Evolutionary conservation across 1,140 invertebrate species (phyloP).

Genomic region (Leptinotarsa defecta): DNA sequence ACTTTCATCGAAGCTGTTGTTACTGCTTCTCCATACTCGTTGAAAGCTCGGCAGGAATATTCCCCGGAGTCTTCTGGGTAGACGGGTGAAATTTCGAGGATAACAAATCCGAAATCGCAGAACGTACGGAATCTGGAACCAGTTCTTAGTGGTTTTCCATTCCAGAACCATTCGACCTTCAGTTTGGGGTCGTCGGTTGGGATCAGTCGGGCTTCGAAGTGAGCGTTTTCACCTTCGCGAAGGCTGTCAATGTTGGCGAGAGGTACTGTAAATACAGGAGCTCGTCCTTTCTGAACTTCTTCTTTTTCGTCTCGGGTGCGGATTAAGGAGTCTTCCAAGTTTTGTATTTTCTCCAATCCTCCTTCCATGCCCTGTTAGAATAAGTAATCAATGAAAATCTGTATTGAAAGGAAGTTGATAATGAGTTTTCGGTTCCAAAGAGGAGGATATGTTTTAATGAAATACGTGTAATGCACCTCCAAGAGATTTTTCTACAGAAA

Average conservation of each 20-base stretch:
- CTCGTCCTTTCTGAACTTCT: conserved; percentile 75
- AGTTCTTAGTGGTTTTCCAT: conserved; percentile 86
- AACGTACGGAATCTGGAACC: conserved; percentile 91
- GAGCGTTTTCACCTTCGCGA: conserved; percentile 88
- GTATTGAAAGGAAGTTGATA: too few species aligned
- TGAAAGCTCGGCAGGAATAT: conserved; percentile 88
- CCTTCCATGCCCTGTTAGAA: conserved; percentile 84
- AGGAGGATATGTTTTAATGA: too few species aligned
- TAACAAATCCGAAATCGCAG: conserved; percentile 94
- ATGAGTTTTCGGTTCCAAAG: too few species aligned
- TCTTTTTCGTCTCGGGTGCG: conserved; percentile 70
- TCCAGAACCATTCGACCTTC: conserved; percentile 95
- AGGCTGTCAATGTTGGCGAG: conserved; percentile 84
- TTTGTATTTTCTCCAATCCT: conserved; percentile 89
- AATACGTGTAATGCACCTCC: too few species aligned
- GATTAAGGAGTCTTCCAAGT: conserved; percentile 84
- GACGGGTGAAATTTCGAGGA: conserved; percentile 91
- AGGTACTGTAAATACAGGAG: conserved; percentile 89
- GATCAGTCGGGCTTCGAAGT: conserved; percentile 91
- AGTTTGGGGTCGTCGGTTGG: conserved; percentile 94
- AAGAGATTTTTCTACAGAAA: too few species aligned
- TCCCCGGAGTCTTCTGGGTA: conserved; percentile 93
- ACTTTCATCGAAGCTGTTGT: conserved; percentile 90
- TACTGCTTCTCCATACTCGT: conserved; percentile 91
- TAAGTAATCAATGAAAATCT: conserved; percentile 25